Conservation (phyloP, 2,797 vertebrate species). For the Otus scops region DNA sequence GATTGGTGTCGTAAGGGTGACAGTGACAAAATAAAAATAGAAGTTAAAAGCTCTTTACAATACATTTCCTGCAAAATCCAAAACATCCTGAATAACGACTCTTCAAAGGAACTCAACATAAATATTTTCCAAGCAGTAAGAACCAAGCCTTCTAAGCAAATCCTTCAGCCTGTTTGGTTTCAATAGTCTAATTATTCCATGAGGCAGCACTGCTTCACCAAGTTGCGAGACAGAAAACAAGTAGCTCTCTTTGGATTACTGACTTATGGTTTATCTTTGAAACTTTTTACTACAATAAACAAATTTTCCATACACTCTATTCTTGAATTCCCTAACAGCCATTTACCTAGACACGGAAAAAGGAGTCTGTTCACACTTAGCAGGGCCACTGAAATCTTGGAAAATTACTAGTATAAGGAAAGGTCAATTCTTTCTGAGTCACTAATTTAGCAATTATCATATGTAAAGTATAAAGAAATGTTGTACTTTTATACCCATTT, state of each 20-base stretch:
- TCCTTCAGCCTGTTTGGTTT: background rate
- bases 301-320: background rate
- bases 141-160: background rate
- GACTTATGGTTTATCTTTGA: background rate
- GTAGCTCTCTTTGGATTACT: background rate
- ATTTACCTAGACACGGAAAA: background rate
- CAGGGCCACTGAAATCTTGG: background rate
- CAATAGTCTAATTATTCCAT: background rate
- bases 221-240: background rate
- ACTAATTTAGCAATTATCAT: background rate
- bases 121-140: background rate
- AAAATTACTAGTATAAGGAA: background rate
- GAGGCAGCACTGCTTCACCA: background rate
- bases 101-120: constrained; percentile 1
- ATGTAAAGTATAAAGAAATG: background rate
- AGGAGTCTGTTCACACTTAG: background rate
- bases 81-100: background rate
- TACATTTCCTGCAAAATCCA: background rate
- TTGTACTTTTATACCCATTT: background rate
- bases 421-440: background rate
- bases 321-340: background rate
- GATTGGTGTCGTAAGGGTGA: background rate
- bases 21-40: background rate
- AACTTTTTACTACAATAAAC: background rate
- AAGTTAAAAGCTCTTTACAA: background rate